These are phyloP conservation scores for Pica pica DNA, from an alignment of 2,113 vertebrate genomes.

Conservation along the genomic window DNA sequence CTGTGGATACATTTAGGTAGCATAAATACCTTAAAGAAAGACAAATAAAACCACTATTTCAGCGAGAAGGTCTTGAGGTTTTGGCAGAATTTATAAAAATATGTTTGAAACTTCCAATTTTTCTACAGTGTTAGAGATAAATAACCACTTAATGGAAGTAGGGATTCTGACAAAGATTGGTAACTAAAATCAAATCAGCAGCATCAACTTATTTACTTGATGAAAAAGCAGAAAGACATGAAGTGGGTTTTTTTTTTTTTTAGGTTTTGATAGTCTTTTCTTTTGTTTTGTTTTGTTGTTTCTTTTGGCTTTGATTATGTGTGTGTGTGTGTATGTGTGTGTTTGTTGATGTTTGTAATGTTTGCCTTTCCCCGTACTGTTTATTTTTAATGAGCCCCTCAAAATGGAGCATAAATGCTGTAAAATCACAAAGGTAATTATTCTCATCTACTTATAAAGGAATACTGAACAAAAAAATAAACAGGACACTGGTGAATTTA, in stretches of 20 bases:
- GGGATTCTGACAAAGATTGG: not conserved
- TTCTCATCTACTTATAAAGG: constrained; percentile 1
- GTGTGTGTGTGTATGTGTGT: not conserved
- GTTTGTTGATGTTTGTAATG: constrained; percentile 31
- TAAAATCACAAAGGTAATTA: constrained; percentile 43
- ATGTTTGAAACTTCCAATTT: not conserved
- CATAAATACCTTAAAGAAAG: not conserved
- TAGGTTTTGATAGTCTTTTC: constrained; percentile 22
- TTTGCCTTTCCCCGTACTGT: constrained; percentile 9
- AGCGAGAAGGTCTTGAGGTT: not conserved
- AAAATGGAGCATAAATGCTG: constrained; percentile 43
- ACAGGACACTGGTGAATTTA: not conserved
- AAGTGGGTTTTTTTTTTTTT: not conserved
- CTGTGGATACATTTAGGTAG: not conserved
- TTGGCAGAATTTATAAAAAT: not conserved
- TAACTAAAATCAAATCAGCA: not conserved
- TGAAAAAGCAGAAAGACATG: not conserved
- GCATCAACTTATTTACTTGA: not conserved
- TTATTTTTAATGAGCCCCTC: constrained; percentile 61
- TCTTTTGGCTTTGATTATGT: not conserved
- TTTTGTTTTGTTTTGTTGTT: constrained; percentile 35
- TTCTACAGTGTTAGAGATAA: not conserved
- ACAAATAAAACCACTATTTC: not conserved
- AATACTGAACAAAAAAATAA: not conserved
- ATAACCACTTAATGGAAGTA: not conserved